Evolutionary conservation across 2,888 invertebrate genomes (phyloP), one percentile per base, ranked within the genome.

Genomic region (Hecatera dysodea): DNA sequence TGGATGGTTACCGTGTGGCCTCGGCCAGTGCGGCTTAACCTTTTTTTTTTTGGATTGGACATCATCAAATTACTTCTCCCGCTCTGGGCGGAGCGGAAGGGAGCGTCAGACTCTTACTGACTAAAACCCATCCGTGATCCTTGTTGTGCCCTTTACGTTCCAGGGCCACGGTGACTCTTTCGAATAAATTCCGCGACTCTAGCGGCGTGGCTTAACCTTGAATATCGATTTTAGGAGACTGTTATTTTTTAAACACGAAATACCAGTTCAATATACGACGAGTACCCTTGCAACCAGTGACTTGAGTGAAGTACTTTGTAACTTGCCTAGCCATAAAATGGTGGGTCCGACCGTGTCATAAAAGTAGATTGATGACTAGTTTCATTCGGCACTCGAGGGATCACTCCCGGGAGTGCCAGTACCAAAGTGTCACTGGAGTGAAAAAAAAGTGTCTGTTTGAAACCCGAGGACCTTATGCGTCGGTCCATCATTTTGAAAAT

Each of bases 291-390:
- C 27, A 67, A 33, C 27, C 33, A 52, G 24, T 50, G 36, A 24
- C 27, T 71, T 46, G 48, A 36, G 56, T 48, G 46, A 64, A 59
- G n/a, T 67, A 80, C 53, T 74, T 62, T 67, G 52, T 67, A 36
- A 60, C 27, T 53, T 48, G 53, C 48, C 12, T 39, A 19, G 55
- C 22, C 60, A 61, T 75, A 78, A 78, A 75, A 71, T 33, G 12
- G 27, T 33, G 64, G 55, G 39, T 64, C 63, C 55, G 27, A 52
- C 29, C 12, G 63, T 29, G 60, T 61, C 77, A 77, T 77, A 77
- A 77, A 77, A 77, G 27, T 68, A 64, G 68, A 80, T 80, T 75
- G 75, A 80, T 75, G 68, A 63, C 64, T 64, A 27, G 63, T 74
- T 42, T 56, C 68, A 74, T 68, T 53, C 19, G 42, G 44, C 48